phyloP scores from a whole-genome alignment of 2,113 vertebrate genomes.

The Choloepus hoffmanni region DNA sequence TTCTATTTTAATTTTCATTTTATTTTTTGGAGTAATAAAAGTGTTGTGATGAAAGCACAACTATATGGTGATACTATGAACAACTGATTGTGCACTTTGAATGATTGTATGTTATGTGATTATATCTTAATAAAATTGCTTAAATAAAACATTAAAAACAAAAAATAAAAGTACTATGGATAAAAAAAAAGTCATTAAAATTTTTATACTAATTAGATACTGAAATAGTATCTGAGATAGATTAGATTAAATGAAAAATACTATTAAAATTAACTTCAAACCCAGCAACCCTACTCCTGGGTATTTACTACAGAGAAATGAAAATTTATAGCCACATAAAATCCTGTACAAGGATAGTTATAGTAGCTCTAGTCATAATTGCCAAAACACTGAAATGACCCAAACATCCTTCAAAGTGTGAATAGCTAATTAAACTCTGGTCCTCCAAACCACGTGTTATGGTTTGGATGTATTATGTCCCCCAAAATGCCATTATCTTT shows the following conservation, averaged over 20 bases:
- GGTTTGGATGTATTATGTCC: too few species aligned
- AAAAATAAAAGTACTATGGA: too few species aligned
- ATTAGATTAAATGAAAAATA: not conserved
- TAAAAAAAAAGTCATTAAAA: not conserved
- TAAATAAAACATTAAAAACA: too few species aligned
- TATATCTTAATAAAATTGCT: too few species aligned
- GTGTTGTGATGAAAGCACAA: too few species aligned
- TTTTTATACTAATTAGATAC: not conserved
- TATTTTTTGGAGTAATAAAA: too few species aligned
- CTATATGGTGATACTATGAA: too few species aligned
- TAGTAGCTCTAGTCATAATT: not conserved
- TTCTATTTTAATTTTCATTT: too few species aligned
- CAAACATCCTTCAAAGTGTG: not conserved
- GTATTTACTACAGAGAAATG: not conserved
- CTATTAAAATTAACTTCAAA: conserved; percentile 30
- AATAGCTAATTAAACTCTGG: not conserved
- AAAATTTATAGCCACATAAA: not conserved
- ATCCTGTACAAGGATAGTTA: not conserved
- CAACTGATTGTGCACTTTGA: too few species aligned
- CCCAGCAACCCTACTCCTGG: not conserved
- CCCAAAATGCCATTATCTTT: too few species aligned
- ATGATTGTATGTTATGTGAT: too few species aligned
- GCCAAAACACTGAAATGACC: not conserved
- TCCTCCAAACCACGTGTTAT: not conserved
- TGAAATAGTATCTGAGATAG: not conserved